Evolutionary conservation across 2,113 vertebrate genomes (phyloP), one percentile per base, ranked within the genome.

Genomic region (Mungos mungo): DNA sequence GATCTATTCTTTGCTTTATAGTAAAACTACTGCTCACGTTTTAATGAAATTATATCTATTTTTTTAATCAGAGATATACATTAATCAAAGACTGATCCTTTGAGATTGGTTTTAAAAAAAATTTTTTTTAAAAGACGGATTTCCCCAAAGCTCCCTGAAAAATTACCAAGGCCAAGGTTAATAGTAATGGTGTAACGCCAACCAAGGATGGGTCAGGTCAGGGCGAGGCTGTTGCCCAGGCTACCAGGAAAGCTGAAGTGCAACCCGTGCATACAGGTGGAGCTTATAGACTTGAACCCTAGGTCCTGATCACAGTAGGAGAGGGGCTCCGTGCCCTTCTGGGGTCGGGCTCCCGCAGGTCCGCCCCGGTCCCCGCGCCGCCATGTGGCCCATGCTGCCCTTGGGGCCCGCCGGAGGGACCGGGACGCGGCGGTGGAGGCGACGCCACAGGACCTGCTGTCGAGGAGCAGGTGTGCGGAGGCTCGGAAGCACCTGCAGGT

Each of bases 141-240:
- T n/a, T 13, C 13, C 7, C 52, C 33, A 50, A 90, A 81, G 2
- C 4, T 72, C 3, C 41, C 25, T 66, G 12, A 76, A 90, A 87
- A 41, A 35, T 1, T 21, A 38, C 19, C 7, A 52, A 52, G 2
- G 31, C 7, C 12, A 63, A 57, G 14, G 9, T 63, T 35, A 74
- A 11, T 29, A n/a, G 23, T 8, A 29, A 9, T 2, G 7, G 27
- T 68, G 41, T 2, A 79, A 69, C 9, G 15, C 4, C 47, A 76
- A 31, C 27, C 19, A 69, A 52, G 9, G 0, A 5, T 10, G 41
- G 35, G 50, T 82, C 13, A 65, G 1, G 8, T 12, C 9, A 57
- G 3, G 1, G 23, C 1, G 3, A 9, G 16, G 15, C 25, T 25
- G 3, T 5, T 33, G 1, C 2, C 31, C 9, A 31, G 6, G 0